Base-by-base conservation (phyloP, 2,888 invertebrate genomes). In the Spodoptera picta region DNA sequence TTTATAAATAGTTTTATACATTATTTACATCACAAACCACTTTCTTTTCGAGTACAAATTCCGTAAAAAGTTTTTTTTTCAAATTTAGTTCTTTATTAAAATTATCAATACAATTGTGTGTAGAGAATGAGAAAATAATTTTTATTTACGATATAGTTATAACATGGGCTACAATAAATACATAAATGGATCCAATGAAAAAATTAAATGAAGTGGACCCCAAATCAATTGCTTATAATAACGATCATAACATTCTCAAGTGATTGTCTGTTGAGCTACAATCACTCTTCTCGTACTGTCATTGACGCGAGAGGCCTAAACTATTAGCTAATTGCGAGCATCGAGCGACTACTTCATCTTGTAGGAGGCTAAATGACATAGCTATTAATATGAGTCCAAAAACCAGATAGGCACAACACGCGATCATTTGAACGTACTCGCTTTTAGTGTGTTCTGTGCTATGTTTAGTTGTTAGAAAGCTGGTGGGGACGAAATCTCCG, bases 311-410 rank as follows among this genome's bases (percentile, higher is more conserved):
- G 54, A 97, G 91, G 66, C 97, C 97, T 81, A 97, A 92, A 85
- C 95, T 96, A 73, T 96, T 95, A 12, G 97, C 97, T 83, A 97
- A 91, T 75, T 96, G 96, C 79, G 96, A 96, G 92, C 97, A 97
- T 84, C 96, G 96, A 80, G 96, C 95, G 67, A 97, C 95, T 3
- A 98, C 96, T 85, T 97, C 97, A 77, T 97, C 97, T 86, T 98
- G 98, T 62, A 98, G 95, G 65, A 98, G 95, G 88, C 97, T 97
- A 83, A 98, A 97, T 60, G 97, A 97, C 97, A 97, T 98, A 10
- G 98, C 97, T 81, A 98, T 97, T 63, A 98, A 93, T 65, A 97
- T 96, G 12, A 98, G 95, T 36, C 98, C 98, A 67, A 97, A 94
- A 69, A 98, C 95, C 72, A 98, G 92, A 87, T 98, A 98, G 11